Base-by-base conservation (phyloP, 2,113 vertebrate species). In the Toxotes chatareus region DNA sequence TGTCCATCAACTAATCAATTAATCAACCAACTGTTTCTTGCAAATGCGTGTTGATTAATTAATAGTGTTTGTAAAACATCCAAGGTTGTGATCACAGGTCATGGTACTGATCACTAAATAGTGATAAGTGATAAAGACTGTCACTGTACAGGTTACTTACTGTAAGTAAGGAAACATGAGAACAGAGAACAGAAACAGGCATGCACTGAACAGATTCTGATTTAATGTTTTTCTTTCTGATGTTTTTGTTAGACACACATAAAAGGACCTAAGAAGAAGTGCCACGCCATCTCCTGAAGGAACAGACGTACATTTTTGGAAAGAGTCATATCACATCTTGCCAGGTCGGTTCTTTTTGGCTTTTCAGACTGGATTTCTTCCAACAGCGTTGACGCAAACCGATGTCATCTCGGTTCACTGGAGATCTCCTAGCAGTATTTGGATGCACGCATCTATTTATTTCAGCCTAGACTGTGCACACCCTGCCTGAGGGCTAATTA, bases 401-500 rank as follows among this genome's bases (percentile, higher is more conserved):
- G 77, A 80, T 61, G 55, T 31, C 70, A 47, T 83, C 81, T 78
- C 73, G 47, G 65, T 86, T 92, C 81, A 83, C 71, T 82, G 79
- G 78, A 86, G 73, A 75, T 87, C 89, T 87, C 65, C 67, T 49
- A n/a, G 70, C 76, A 78, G 62, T 79, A 55, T 86, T 80, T 78
- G 64, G 65, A 84, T 47, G 40, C 70, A 17, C 80, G 67, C 63
- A 81, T 89, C 63, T 86, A 68, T 91, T 89, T 87, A 76, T 88
- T 80, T 67, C 62, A 73, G 73, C 59, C 42, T 47, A 67, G 73
- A 67, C 46, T 79, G 31, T 86, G 85, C 89, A 88, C 85, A 85
- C 56, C 42, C 66, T 73, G 88, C 87, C 87, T 80, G 46, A 83
- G 82, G 88, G 69, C 46, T 87, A 81, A 87, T 91, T 89, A 74